These are phyloP conservation scores for Ochotona princeps DNA, from an alignment of 2,113 vertebrate genomes.

Conservation along the genomic window DNA sequence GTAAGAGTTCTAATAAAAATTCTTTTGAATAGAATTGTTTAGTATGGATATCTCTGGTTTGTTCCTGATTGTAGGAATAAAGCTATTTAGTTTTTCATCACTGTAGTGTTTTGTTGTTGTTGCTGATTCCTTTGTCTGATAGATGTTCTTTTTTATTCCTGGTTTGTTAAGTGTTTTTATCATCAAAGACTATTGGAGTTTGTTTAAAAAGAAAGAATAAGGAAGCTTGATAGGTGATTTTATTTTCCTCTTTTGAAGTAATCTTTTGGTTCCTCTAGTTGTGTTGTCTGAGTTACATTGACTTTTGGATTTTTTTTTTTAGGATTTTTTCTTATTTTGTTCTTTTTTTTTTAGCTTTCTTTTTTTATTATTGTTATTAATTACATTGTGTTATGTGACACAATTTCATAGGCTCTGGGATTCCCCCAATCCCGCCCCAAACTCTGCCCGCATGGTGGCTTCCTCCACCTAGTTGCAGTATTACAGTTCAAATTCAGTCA, in stretches of 20 bases:
- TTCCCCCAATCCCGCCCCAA: too few species aligned
- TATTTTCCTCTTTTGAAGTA: not conserved
- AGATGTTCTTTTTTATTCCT: not conserved
- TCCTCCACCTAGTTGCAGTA: too few species aligned
- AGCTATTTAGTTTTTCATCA: not conserved
- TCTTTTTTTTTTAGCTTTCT: too few species aligned
- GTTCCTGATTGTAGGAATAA: not conserved
- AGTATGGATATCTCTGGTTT: not conserved
- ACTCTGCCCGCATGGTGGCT: too few species aligned
- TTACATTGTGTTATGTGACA: too few species aligned
- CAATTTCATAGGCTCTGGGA: too few species aligned
- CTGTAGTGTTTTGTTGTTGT: too few species aligned
- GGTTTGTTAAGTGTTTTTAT: slow-evolving; percentile 20
- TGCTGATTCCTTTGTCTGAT: too few species aligned
- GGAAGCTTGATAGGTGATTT: not conserved
- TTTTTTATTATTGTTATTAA: too few species aligned
- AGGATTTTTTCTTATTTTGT: too few species aligned
- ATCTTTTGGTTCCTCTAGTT: not conserved
- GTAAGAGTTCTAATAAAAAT: not conserved
- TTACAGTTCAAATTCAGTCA: too few species aligned
- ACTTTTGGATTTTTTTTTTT: not conserved
- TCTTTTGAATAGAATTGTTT: not conserved
- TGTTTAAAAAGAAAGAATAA: not conserved
- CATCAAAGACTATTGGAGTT: not conserved
- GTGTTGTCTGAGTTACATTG: not conserved